These are phyloP conservation scores for Aphidius colemani DNA, from an alignment of 2,888 invertebrate genomes.

Conservation along the genomic window DNA sequence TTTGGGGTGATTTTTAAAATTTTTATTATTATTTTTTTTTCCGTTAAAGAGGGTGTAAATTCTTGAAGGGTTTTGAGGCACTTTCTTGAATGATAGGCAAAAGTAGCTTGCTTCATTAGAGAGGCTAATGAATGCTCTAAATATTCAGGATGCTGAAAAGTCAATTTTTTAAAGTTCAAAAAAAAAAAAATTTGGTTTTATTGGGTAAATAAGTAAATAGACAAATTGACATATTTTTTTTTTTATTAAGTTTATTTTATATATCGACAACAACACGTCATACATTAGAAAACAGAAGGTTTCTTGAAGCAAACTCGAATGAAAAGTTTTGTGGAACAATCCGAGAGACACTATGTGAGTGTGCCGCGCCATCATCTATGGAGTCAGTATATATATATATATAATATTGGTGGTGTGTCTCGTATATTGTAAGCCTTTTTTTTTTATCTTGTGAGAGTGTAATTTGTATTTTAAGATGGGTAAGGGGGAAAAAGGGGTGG, in stretches of 20 bases:
- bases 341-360: conserved; percentile 62
- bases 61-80: conserved; percentile 8
- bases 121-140: conserved; percentile 9
- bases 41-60: not conserved
- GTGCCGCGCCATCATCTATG: conserved; percentile 62
- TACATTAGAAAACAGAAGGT: conserved; percentile 62
- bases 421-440: conserved; percentile 48
- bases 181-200: not conserved
- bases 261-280: conserved; percentile 62
- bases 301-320: conserved; percentile 62
- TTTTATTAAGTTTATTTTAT: conserved; percentile 62
- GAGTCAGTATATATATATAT: conserved; percentile 60
- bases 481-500: conserved; percentile 32
- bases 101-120: conserved; percentile 20
- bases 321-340: conserved; percentile 61
- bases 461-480: conserved; percentile 39
- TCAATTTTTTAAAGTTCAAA: not conserved
- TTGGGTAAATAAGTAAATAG: not conserved
- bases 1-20: conserved; percentile 26
- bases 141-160: too few species aligned
- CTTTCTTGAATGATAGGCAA: conserved; percentile 10
- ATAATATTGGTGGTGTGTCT: conserved; percentile 55
- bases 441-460: conserved; percentile 42
- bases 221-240: conserved; percentile 34
- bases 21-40: not conserved